Conservation (phyloP, 1,140 invertebrate species). For the Lucilia sericata region DNA sequence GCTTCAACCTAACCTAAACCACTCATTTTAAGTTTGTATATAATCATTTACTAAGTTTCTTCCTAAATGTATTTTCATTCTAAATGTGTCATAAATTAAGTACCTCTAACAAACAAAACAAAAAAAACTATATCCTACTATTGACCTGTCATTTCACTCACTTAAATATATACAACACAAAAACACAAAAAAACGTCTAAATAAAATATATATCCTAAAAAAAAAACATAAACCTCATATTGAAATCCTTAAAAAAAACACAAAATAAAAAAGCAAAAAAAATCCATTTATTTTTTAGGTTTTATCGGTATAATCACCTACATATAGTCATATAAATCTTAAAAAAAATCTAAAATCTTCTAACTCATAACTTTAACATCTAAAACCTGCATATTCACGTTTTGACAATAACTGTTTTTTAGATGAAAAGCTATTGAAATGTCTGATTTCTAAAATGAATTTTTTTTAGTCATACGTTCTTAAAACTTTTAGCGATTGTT, state of each 20-base stretch:
- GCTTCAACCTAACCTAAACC: neutral
- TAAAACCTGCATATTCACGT: constrained; percentile 39
- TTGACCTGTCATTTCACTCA: constrained; percentile 39
- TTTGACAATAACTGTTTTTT: constrained; percentile 44
- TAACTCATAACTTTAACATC: neutral
- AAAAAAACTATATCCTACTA: constrained; percentile 37
- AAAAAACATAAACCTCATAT: constrained; percentile 9
- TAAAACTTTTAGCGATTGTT: neutral
- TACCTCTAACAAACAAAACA: neutral
- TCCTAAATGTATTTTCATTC: neutral
- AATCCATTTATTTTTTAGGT: constrained; percentile 19
- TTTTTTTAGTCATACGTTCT: neutral
- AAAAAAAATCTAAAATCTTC: neutral
- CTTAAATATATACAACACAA: constrained; percentile 10
- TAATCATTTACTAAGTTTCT: neutral
- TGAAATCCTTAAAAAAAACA: neutral
- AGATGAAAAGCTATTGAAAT: neutral
- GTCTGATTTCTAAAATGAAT: neutral
- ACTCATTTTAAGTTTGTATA: neutral
- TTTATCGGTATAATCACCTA: neutral
- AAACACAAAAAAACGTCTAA: neutral
- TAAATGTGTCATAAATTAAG: constrained; percentile 27
- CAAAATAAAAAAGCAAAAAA: neutral
- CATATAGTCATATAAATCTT: neutral
- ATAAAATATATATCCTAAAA: neutral